Evolutionary conservation across 2,797 vertebrate species (phyloP), one percentile per base, ranked within the genome.

Genomic region (Sebastes vulpes): DNA sequence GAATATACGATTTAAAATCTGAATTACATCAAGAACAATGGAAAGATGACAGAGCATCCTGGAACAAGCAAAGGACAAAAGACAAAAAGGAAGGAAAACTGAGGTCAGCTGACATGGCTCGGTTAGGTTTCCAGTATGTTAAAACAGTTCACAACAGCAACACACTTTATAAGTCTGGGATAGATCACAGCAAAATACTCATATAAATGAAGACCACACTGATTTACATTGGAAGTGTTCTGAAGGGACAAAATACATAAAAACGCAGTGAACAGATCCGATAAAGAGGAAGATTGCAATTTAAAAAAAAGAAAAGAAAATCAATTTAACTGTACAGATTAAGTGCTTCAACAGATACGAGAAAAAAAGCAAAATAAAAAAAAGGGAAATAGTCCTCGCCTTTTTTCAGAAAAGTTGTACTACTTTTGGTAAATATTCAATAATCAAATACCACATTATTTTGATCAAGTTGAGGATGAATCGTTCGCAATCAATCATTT

Each of bases 61-160:
- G 66, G 28, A 84, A 79, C 31, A 14, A 52, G 74, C 1, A 60
- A 61, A 65, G 25, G 53, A 35, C 52, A 71, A 68, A 60, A 72
- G 52, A 80, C 23, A 65, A 63, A 68, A 81, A 53, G 70, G 68
- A 81, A 65, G 42, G 86, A 90, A 85, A 88, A 86, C 75, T 91
- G 92, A 94, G 93, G 92, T 95, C 92, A 92, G 90, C 87, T 89
- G 85, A 93, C 89, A 87, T 93, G 91, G 93, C 94, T 95, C 92
- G 65, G 81, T 91, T 86, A 68, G 61, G 68, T 86, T 93, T 95
- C 94, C 92, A 94, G 93, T 93, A 76, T 71, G 64, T 83, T 71
- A 71, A 88, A 88, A 61, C 79, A 77, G 67, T 90, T 93, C 87
- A 91, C 86, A 85, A 90, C 63, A 83, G 82, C 69, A 80, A 71